Base-by-base conservation (phyloP, 2,888 invertebrate genomes). In the Lithophane leautieri region DNA sequence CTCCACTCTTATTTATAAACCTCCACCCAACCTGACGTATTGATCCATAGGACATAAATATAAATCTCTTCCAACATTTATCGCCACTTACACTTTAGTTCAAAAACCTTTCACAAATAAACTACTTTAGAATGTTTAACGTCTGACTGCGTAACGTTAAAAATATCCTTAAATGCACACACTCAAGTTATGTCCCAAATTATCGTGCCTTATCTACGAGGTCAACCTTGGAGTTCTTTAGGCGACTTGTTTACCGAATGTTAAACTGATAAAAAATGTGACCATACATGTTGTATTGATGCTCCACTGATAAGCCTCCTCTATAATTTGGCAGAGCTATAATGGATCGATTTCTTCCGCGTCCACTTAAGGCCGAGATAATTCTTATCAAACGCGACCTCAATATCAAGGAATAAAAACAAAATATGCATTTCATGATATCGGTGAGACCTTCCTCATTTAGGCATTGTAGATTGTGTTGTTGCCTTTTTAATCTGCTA, bases 141-240 rank as follows among this genome's bases (percentile, higher is more conserved):
- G 74, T 50, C 60, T 78, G 86, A 75, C 82, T 69, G 73, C 22
- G 76, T 81, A 77, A 70, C 82, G 81, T 85, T 89, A 86, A 90
- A 90, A 90, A 91, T 91, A 92, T 91, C 91, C 92, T 91, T 90
- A 89, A 90, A 86, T 91, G 88, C 89, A 90, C 87, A 87, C 86
- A 86, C 81, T 87, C 90, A 90, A 91, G 87, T 90, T 90, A 92
- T 93, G 93, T 90, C 92, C 94, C 92, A 94, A 96, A 95, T 95
- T 95, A 95, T 96, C 95, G 88, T 88, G 86, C 84, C 91, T 95
- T 96, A 96, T 96, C 96, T 94, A 87, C 93, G 93, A 95, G 94
- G 95, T 92, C 93, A 95, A 91, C 96, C 96, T 96, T 96, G 95
- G 92, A 92, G 94, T 91, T 93, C 92, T 93, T 92, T 93, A 91